Evolutionary conservation across 2,888 invertebrate genomes (phyloP).

Genomic region (Tryphoninae sp.): DNA sequence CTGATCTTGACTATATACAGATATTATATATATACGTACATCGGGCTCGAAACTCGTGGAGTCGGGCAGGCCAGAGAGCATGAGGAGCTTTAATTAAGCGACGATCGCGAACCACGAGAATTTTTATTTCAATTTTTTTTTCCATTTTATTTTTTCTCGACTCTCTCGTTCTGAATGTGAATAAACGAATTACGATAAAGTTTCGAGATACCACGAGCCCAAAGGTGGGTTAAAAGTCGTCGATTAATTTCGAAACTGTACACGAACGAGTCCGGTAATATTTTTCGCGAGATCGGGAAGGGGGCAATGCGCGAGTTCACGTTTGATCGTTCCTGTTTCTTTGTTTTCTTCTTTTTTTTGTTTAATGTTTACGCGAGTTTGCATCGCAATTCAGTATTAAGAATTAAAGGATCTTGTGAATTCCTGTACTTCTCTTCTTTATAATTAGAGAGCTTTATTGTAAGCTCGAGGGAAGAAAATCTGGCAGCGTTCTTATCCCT

Average conservation of each 20-base stretch:
- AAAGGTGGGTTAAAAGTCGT: not conserved
- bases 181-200: constrained; percentile 8
- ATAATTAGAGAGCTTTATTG: too few relatives aligned
- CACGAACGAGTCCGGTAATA: not conserved
- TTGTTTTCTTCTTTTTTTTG: too few relatives aligned
- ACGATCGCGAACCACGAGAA: constrained; percentile 1
- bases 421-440: too few relatives aligned
- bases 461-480: too few relatives aligned
- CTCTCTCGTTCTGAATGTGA: not conserved
- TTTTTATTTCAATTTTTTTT: too few relatives aligned
- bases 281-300: not conserved
- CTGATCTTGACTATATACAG: not conserved
- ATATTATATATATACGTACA: not conserved
- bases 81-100: constrained; percentile 22
- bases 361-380: too few relatives aligned
- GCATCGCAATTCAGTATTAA: too few relatives aligned
- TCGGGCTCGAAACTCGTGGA: constrained; percentile 1
- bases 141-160: not conserved
- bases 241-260: not conserved
- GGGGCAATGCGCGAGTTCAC: too few relatives aligned
- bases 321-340: too few relatives aligned
- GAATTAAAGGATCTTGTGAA: too few relatives aligned
- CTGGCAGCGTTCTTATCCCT: too few relatives aligned
- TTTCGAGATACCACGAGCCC: not conserved
- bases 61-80: constrained; percentile 9